phyloP scores from a whole-genome alignment of 2,888 invertebrate genomes.

The Volucella inflata region DNA sequence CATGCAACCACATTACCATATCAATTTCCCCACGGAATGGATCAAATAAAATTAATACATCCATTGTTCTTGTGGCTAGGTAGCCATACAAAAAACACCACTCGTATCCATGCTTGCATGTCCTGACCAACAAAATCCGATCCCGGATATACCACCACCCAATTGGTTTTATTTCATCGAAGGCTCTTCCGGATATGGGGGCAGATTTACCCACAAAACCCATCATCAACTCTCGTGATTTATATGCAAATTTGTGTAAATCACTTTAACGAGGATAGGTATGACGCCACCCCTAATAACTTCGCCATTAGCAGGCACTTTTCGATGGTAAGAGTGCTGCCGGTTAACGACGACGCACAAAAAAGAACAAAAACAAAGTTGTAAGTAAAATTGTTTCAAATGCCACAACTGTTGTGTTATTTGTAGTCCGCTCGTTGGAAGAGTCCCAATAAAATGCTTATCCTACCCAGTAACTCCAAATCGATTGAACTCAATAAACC shows the following conservation, averaged over 20 bases:
- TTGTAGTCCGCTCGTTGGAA: slow-evolving; percentile 13
- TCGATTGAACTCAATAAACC: slow-evolving; percentile 61
- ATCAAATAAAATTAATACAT: slow-evolving; percentile 26
- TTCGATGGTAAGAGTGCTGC: slow-evolving; percentile 28
- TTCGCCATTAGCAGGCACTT: slow-evolving; percentile 30
- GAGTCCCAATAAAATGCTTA: slow-evolving; percentile 45
- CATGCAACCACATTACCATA: slow-evolving; percentile 30
- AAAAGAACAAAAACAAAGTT: slow-evolving; percentile 2
- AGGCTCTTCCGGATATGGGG: slow-evolving; percentile 2
- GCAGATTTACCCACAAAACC: slow-evolving; percentile 12
- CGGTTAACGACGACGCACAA: slow-evolving; percentile 11
- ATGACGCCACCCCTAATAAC: not conserved
- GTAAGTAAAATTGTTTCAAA: slow-evolving; percentile 38
- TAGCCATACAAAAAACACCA: not conserved
- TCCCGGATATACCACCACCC: slow-evolving; percentile 10
- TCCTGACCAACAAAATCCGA: slow-evolving; percentile 2
- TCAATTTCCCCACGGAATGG: slow-evolving; percentile 16
- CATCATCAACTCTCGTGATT: slow-evolving; percentile 24
- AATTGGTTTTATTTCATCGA: not conserved
- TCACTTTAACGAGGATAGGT: not conserved
- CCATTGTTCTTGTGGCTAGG: not conserved
- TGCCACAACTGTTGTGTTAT: not conserved
- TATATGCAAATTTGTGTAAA: slow-evolving; percentile 39
- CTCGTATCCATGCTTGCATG: slow-evolving; percentile 11
- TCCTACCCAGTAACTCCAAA: slow-evolving; percentile 9